Percentiles rank a stretch among this genome's conserved stretches.
These are phyloP conservation scores for Therioaphis trifolii DNA, from an alignment of 2,888 invertebrate genomes.

Conservation along the genomic window DNA sequence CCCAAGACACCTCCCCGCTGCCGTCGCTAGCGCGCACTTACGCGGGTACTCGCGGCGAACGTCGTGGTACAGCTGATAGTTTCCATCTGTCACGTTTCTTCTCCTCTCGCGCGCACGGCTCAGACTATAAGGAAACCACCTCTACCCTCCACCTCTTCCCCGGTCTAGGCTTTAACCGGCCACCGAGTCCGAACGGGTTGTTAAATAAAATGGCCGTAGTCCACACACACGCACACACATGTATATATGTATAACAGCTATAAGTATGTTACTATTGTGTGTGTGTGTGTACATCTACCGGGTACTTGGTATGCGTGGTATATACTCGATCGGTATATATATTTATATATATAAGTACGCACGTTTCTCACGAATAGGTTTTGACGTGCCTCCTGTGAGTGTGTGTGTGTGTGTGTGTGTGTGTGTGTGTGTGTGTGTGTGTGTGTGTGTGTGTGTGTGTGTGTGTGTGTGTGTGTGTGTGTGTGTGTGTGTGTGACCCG, in stretches of 20 bases:
- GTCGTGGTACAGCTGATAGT: not conserved
- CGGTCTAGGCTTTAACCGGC: too few relatives aligned
- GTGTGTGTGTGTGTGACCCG: too few relatives aligned
- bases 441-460: too few relatives aligned
- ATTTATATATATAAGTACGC: too few relatives aligned
- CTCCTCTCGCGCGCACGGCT: not conserved
- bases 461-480: too few relatives aligned
- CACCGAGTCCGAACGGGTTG: not conserved
- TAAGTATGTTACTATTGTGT: not conserved
- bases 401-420: not conserved
- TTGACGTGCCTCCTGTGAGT: not conserved
- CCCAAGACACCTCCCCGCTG: too few relatives aligned
- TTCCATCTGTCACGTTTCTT: not conserved
- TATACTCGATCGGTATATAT: not conserved
- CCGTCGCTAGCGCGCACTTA: too few relatives aligned
- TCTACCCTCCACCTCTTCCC: too few relatives aligned
- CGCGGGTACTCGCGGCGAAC: not conserved
- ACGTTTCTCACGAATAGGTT: conserved; percentile 21
- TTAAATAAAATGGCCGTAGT: not conserved
- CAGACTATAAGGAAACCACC: too few relatives aligned
- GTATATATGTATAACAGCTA: not conserved
- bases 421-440: too few relatives aligned
- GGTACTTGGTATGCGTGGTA: not conserved
- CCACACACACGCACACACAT: too few relatives aligned
- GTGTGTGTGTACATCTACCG: not conserved